These are phyloP conservation scores for Carapus acus DNA, from an alignment of 2,797 vertebrate species.

Conservation along the genomic window DNA sequence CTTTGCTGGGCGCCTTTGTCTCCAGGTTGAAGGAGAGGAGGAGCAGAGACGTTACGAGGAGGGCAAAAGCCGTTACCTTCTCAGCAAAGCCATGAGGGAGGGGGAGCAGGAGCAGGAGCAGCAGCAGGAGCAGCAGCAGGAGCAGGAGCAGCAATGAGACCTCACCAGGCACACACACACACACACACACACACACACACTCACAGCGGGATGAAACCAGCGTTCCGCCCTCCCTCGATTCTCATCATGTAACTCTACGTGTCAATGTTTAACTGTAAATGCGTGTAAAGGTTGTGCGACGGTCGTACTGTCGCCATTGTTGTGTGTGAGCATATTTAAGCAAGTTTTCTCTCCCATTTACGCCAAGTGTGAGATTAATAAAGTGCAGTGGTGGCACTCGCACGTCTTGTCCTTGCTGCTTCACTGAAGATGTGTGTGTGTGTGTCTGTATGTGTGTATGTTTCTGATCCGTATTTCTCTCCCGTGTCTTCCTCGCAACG, in stretches of 20 bases:
- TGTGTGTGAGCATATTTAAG: no score
- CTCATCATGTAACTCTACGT: no score
- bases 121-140: slow-evolving; percentile 69
- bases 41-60: slow-evolving; percentile 88
- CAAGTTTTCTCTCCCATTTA: no score
- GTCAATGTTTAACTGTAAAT: slow-evolving; percentile 32
- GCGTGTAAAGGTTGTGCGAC: slow-evolving; percentile 41
- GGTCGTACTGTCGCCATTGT: no score
- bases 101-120: slow-evolving; percentile 67
- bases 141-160: slow-evolving; percentile 67
- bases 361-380: slow-evolving; percentile 43
- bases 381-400: slow-evolving; percentile 48
- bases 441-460: no score
- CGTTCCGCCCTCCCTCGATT: no score
- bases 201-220: no score
- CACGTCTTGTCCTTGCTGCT: slow-evolving; percentile 52
- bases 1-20: slow-evolving; percentile 10
- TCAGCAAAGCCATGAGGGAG: slow-evolving; percentile 85
- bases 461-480: no score
- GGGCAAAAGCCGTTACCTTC: slow-evolving; percentile 85
- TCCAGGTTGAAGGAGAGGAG: slow-evolving; percentile 81
- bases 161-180: slow-evolving; percentile 16
- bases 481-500: no score
- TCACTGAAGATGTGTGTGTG: slow-evolving; percentile 29
- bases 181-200: slow-evolving; percentile 6